These are phyloP conservation scores for Papilio aristodemus DNA, from an alignment of 1,140 invertebrate genomes.

Conservation along the genomic window DNA sequence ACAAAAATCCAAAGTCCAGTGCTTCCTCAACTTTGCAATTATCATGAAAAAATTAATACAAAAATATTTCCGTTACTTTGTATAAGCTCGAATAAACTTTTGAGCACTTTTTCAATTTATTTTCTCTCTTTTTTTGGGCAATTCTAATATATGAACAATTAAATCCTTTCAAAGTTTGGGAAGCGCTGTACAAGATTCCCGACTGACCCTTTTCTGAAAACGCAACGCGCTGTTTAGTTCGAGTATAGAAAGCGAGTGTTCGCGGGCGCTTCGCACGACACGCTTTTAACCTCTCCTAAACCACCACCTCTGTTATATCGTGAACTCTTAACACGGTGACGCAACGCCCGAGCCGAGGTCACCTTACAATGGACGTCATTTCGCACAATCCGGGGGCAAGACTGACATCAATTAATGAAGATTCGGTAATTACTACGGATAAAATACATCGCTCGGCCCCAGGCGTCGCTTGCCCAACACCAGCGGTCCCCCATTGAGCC, in stretches of 20 bases:
- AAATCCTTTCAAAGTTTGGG: background rate
- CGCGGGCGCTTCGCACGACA: conserved; percentile 64
- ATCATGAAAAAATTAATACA: background rate
- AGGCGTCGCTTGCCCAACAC: conserved; percentile 42
- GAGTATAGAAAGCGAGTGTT: conserved; percentile 55
- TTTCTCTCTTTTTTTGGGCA: background rate
- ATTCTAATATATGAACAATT: no score
- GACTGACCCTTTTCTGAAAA: conserved; percentile 30
- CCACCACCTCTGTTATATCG: conserved; percentile 52
- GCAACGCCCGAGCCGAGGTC: conserved; percentile 43
- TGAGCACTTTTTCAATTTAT: background rate
- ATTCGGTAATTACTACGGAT: conserved; percentile 51
- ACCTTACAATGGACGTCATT: conserved; percentile 45
- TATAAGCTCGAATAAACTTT: background rate
- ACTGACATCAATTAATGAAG: conserved; percentile 54
- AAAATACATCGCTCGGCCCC: conserved; percentile 32
- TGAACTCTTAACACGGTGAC: conserved; percentile 50
- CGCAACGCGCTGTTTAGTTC: conserved; percentile 39
- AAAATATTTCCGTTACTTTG: background rate
- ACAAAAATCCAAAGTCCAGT: background rate
- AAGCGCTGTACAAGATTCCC: conserved; percentile 10
- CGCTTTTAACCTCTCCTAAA: conserved; percentile 66
- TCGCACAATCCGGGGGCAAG: conserved; percentile 42
- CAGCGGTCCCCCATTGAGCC: background rate
- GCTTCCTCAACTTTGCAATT: conserved; percentile 4